phyloP scores from a whole-genome alignment of 2,113 vertebrate genomes.

The Nanger granti region DNA sequence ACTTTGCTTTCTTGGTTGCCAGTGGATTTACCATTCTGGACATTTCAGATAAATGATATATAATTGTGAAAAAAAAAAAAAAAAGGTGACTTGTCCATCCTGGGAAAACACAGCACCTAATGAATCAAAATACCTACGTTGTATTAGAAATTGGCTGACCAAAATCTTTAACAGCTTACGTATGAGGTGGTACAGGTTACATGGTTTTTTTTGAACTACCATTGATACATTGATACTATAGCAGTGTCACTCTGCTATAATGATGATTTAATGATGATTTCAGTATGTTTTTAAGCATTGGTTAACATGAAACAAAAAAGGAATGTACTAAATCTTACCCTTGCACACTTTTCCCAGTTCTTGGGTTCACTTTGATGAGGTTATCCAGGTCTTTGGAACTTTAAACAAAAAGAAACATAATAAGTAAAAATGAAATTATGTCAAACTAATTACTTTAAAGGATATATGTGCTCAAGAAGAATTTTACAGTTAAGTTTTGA shows the following conservation, averaged over 20 bases:
- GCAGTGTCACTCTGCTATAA: not conserved
- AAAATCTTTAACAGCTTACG: not conserved
- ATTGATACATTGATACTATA: not conserved
- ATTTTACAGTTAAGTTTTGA: not conserved
- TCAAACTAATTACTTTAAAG: not conserved
- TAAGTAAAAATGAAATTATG: slow-evolving; percentile 31
- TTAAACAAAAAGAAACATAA: slow-evolving; percentile 29
- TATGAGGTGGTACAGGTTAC: not conserved
- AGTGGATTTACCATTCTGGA: not conserved
- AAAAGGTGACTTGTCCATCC: not conserved
- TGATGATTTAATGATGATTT: not conserved
- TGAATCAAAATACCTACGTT: not conserved
- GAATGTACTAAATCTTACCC: slow-evolving; percentile 24
- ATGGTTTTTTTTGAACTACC: not conserved
- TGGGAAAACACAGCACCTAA: not conserved
- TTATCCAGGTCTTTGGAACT: slow-evolving; percentile 38
- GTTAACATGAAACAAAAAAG: not conserved
- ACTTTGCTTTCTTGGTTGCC: not conserved
- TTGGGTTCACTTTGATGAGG: slow-evolving; percentile 15
- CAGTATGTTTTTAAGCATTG: not conserved
- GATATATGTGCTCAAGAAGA: not conserved
- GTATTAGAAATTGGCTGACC: not conserved
- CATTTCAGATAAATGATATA: not conserved
- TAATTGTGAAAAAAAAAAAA: not conserved
- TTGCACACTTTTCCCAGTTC: slow-evolving; percentile 6